Base-by-base conservation (phyloP, 1,140 invertebrate genomes). In the Leucophenga varia region DNA sequence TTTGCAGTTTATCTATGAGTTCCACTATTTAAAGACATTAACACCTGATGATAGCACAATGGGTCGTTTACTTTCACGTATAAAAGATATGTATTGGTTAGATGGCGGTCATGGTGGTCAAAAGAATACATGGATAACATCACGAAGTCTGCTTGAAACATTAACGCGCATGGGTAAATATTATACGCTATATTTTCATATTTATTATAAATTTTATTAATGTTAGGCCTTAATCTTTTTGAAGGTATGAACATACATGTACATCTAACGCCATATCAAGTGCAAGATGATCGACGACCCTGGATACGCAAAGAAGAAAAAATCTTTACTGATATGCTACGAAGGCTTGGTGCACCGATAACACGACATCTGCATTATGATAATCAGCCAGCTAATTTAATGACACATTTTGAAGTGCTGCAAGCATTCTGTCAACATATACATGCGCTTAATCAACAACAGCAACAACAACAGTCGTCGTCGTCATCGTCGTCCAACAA, bases 201-300 rank as follows among this genome's bases (percentile, higher is more conserved):
- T 17, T 21, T 21, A 4, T 18, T 3, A 3, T 8, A 5, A 9
- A 10, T 21, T 7, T 22, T 10, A 2, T 13, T 32, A 17, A 42
- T 18, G 10, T 18, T 41, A 4, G n/a, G n/a, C n/a, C n/a, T n/a
- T n/a, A n/a, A n/a, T n/a, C 12, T 38, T 28, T 31, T 48, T 39
- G 37, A 22, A 74, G 71, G 71, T 44, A 84, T 89, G 59, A 79
- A 80, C 36, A 78, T 89, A 36, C 82, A 82, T 60, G 80, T 91
- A 21, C 88, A 92, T 75, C 87, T 93, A 8, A 90, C 89, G 18
- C 90, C 90, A 1, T 93, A 93, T 76, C 90, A 94, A 78, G 81
- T 89, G 32, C 70, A 81, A 40, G 89, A 91, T 64, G 80, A 84
- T 43, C 77, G 82, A 21, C 76, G 90, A 45, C 84, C 86, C 4